Evolutionary conservation across 2,888 invertebrate genomes (phyloP).

Genomic region (Pinctada fucata): DNA sequence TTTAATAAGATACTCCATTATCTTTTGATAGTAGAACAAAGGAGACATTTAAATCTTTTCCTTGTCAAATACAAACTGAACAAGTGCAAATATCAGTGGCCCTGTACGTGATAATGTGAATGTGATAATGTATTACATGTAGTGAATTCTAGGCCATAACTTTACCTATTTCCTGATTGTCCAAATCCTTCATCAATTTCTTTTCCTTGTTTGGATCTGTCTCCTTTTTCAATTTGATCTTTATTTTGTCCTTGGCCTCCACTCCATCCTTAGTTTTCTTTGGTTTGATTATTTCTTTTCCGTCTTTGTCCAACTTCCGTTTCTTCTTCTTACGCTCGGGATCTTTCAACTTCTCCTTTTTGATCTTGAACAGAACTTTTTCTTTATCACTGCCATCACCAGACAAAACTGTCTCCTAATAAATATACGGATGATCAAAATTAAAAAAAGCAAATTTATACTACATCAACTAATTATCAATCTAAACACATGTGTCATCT

Average conservation of each 20-base stretch:
- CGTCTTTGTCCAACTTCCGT: constrained; percentile 53
- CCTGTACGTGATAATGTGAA: no score
- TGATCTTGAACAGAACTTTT: constrained; percentile 54
- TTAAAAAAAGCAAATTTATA: no score
- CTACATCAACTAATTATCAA: no score
- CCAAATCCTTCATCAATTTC: constrained; percentile 32
- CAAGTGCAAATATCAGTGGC: no score
- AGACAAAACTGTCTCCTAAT: constrained; percentile 19
- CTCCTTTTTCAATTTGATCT: constrained; percentile 56
- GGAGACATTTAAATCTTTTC: no score
- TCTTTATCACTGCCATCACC: constrained; percentile 52
- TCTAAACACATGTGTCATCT: no score
- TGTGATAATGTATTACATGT: no score
- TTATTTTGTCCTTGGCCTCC: constrained; percentile 44
- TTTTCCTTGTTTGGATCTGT: constrained; percentile 33
- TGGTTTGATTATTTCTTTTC: constrained; percentile 33
- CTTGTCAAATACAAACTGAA: no score
- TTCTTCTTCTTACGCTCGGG: constrained; percentile 60
- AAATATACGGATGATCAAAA: no score
- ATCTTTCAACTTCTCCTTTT: constrained; percentile 61
- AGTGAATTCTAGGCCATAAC: no score
- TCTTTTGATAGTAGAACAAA: no score
- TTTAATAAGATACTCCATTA: no score
- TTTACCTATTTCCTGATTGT: constrained; percentile 29
- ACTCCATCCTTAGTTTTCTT: constrained; percentile 54